These are phyloP conservation scores for Drosophila anomalata DNA, from an alignment of 2,888 invertebrate species.

Conservation along the genomic window DNA sequence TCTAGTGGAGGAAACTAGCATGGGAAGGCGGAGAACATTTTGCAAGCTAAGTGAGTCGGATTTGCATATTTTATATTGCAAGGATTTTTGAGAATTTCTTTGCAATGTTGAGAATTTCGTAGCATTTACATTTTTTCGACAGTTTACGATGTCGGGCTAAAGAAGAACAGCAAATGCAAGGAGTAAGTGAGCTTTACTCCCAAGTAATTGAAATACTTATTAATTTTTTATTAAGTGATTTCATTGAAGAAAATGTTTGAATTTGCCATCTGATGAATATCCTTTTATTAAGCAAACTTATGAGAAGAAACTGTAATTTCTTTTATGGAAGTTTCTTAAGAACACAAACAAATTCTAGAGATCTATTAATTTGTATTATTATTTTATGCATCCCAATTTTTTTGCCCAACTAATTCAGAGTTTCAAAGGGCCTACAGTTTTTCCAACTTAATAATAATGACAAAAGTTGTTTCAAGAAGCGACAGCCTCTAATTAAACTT, in stretches of 20 bases:
- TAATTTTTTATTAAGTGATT: background rate
- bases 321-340: background rate
- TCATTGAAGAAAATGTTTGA: background rate
- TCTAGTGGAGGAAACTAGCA: slow-evolving; percentile 12
- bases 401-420: background rate
- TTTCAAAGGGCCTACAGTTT: background rate
- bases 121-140: slow-evolving; percentile 35
- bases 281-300: background rate
- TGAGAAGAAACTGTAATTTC: background rate
- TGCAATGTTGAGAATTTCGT: slow-evolving; percentile 29
- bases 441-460: slow-evolving; percentile 31
- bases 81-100: slow-evolving; percentile 42
- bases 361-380: background rate
- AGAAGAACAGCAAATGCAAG: background rate
- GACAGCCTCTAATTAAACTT: slow-evolving; percentile 46
- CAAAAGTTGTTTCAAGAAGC: slow-evolving; percentile 27
- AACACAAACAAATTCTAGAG: background rate
- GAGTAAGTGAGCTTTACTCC: background rate
- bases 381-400: background rate
- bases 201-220: slow-evolving; percentile 36
- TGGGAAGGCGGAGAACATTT: slow-evolving; percentile 26
- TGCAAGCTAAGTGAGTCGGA: slow-evolving; percentile 37
- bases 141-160: slow-evolving; percentile 23
- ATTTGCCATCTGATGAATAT: background rate
- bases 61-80: slow-evolving; percentile 53